Percentiles rank a stretch among this genome's conserved stretches.
Conservation (phyloP, 1,140 invertebrate species). For the Cydia strobilella region DNA sequence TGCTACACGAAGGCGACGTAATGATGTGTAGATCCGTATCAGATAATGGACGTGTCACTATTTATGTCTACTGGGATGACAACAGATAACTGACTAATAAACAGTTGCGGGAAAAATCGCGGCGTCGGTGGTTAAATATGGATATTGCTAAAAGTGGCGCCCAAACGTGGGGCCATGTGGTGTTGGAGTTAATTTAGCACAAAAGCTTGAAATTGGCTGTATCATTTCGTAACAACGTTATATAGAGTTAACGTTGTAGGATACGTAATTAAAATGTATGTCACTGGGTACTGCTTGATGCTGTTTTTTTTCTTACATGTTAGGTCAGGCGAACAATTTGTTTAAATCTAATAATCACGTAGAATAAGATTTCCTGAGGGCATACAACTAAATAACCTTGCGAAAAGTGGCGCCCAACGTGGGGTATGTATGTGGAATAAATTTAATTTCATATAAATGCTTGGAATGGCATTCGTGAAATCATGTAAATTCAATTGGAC, state of each 20-base stretch:
- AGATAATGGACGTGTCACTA: conserved; percentile 70
- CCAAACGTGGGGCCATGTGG: background rate
- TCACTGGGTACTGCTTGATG: background rate
- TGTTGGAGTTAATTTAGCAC: background rate
- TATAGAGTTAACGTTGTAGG: background rate
- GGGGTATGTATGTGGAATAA: background rate
- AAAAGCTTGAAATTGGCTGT: conserved; percentile 8
- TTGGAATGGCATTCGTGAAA: too few species aligned
- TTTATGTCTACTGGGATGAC: conserved; percentile 57
- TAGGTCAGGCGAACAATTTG: too few species aligned
- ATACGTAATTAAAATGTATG: too few species aligned
- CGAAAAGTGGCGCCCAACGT: conserved; percentile 3
- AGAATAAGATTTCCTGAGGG: too few species aligned
- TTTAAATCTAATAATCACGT: too few species aligned
- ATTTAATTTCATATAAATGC: too few species aligned
- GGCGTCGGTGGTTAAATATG: background rate
- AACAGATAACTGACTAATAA: conserved; percentile 32
- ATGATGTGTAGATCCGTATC: conserved; percentile 68
- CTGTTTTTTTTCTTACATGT: background rate
- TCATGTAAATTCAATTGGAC: too few species aligned
- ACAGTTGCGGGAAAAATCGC: conserved; percentile 18
- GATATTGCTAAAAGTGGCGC: conserved; percentile 3
- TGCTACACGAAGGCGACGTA: conserved; percentile 72
- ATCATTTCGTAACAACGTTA: background rate
- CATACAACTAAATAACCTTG: background rate